Evolutionary conservation across 92 coral and sea anemone genomes (phyloP).

Genomic region (Parazoanthus swiftii): DNA sequence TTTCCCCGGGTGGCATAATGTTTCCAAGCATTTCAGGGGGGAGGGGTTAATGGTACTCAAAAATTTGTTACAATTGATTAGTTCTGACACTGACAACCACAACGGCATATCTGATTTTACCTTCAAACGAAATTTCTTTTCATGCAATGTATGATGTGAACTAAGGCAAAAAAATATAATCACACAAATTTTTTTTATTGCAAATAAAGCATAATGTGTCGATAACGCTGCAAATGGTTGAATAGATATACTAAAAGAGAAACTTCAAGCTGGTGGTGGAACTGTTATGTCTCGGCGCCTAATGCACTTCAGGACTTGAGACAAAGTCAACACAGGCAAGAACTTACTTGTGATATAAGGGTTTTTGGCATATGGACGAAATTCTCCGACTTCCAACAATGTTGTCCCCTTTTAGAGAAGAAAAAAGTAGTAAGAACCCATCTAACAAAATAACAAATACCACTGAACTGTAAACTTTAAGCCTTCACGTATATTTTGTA

Average conservation of each 20-base stretch:
- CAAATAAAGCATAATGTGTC: not conserved
- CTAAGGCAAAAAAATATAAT: not conserved
- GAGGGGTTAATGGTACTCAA: not conserved
- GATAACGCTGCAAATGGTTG: not conserved
- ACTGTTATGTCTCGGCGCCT: not conserved
- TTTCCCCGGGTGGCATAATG: no score
- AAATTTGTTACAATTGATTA: not conserved
- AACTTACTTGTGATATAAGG: slow-evolving; percentile 82
- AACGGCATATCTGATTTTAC: no score
- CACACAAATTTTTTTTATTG: no score
- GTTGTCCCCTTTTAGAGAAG: slow-evolving; percentile 71
- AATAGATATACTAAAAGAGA: not conserved
- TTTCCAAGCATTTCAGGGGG: no score
- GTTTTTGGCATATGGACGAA: slow-evolving; percentile 76
- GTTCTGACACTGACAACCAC: not conserved
- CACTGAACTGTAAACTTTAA: no score
- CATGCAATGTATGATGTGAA: no score
- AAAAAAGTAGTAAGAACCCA: not conserved
- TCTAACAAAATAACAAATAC: no score
- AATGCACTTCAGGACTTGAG: not conserved
- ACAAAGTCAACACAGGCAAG: not conserved
- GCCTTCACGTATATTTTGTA: no score
- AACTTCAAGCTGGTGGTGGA: not conserved
- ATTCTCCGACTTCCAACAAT: slow-evolving; percentile 83
- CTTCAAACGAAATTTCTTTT: no score